A percentile compares a stretch with the other conserved stretches of the same genome.
phyloP scores from a whole-genome alignment of 2,113 vertebrate species.

The Malurus elegans region DNA sequence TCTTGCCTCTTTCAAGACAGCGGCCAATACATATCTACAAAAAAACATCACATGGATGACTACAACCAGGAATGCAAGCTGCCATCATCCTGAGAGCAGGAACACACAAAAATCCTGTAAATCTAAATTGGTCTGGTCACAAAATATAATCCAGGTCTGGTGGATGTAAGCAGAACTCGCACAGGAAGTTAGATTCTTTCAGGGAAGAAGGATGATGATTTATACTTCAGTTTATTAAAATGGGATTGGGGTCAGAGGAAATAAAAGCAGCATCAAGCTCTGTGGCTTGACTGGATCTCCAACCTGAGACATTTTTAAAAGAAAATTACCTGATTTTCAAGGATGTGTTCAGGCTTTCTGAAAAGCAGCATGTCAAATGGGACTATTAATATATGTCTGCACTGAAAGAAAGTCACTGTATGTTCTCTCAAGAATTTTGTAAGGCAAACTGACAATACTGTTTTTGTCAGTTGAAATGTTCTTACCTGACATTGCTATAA shows the following conservation, averaged over 20 bases:
- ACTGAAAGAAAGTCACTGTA: neutral
- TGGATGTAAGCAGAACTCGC: conserved; percentile 15
- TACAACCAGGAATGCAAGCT: neutral
- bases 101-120: neutral
- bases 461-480: neutral
- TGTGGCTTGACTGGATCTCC: neutral
- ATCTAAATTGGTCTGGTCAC: neutral
- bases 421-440: neutral
- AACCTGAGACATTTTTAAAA: neutral
- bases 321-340: neutral
- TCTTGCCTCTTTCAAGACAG: conserved; percentile 94
- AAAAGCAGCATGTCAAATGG: neutral
- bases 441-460: neutral
- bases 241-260: neutral
- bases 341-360: neutral
- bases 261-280: neutral
- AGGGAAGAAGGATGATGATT: conserved; percentile 31
- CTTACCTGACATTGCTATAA: neutral
- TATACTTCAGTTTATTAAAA: conserved; percentile 37
- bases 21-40: conserved; percentile 87
- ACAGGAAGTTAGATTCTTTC: neutral
- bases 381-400: neutral
- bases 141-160: conserved; percentile 11
- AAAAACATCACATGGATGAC: neutral
- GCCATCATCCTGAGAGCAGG: neutral